These are phyloP conservation scores for Brachionus sp. DNA, from an alignment of 1,140 invertebrate genomes.

Conservation along the genomic window DNA sequence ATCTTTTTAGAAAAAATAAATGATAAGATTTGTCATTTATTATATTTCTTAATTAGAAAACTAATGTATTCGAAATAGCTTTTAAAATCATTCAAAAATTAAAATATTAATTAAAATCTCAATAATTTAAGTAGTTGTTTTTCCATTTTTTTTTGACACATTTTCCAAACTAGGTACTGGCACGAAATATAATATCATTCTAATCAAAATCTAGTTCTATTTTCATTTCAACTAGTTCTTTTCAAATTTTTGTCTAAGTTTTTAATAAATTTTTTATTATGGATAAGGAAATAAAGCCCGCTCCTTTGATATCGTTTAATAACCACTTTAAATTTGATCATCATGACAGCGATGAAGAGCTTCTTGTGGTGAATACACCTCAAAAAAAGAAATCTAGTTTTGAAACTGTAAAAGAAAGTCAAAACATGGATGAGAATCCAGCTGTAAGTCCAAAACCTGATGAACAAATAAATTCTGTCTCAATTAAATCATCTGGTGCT, in stretches of 20 bases:
- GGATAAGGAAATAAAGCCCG: slow-evolving; percentile 12
- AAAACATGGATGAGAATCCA: neutral
- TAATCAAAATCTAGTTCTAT: neutral
- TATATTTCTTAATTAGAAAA: slow-evolving; percentile 26
- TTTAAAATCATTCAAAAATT: slow-evolving; percentile 13
- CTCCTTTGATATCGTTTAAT: slow-evolving; percentile 27
- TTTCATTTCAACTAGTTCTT: neutral
- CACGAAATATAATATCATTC: neutral
- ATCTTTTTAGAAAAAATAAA: neutral
- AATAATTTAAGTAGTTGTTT: neutral
- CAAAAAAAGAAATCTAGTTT: neutral
- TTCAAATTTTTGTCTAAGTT: neutral
- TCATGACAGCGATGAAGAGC: slow-evolving; percentile 34
- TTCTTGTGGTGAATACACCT: slow-evolving; percentile 33
- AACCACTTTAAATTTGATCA: slow-evolving; percentile 12
- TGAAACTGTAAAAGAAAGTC: neutral
- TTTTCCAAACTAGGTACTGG: neutral
- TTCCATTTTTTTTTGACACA: neutral
- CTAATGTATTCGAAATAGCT: neutral
- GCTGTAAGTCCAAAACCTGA: neutral
- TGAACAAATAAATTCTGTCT: neutral
- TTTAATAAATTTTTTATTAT: neutral
- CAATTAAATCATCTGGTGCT: neutral
- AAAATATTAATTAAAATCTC: slow-evolving; percentile 21
- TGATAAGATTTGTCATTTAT: slow-evolving; percentile 1